Base-by-base conservation (phyloP, 1,140 invertebrate species). In the Dryas iulia region DNA sequence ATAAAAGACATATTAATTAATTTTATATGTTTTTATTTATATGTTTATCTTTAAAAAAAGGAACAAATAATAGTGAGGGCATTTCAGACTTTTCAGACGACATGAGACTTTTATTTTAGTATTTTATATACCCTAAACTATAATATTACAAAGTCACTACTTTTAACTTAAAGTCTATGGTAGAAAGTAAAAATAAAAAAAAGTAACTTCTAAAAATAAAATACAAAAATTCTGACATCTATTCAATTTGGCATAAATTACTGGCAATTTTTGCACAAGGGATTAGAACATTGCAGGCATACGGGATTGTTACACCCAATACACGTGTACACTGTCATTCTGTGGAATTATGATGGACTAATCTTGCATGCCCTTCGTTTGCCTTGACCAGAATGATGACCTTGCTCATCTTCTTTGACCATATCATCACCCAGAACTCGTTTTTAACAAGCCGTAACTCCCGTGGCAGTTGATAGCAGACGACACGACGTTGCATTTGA, bases 401-500 rank as follows among this genome's bases (percentile, higher is more conserved):
- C 62, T 72, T 74, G 76, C 63, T 59, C 33, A 73, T 35, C 64
- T 71, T 69, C 64, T 67, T 68, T 63, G 33, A 73, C 61, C 59
- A 76, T 69, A 76, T 72, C 67, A 8, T 72, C 66, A 66, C 31
- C 73, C 35, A 78, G 62, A 65, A 78, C 71, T 67, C 64, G 69
- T 14, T 62, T 71, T 59, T 69, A 21, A 47, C 54, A 21, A 75
- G 39, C 14, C 72, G 39, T 59, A 73, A 56, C 35, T 80, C 75
- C 54, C 76, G 66, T 72, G 74, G 64, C 39, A 79, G 70, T 70
- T 35, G 64, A 10, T n/a, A 69, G 60, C 56, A 66, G 12, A 76
- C 33, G 72, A 76, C 74, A 67, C 78, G 75, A 68, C 73, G 75
- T 74, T 77, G 66, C 60, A 83, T 53, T 24, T 76, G 74, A 12